Base-by-base conservation (phyloP, 2,888 invertebrate genomes). In the Lasioglossum pauxillum region DNA sequence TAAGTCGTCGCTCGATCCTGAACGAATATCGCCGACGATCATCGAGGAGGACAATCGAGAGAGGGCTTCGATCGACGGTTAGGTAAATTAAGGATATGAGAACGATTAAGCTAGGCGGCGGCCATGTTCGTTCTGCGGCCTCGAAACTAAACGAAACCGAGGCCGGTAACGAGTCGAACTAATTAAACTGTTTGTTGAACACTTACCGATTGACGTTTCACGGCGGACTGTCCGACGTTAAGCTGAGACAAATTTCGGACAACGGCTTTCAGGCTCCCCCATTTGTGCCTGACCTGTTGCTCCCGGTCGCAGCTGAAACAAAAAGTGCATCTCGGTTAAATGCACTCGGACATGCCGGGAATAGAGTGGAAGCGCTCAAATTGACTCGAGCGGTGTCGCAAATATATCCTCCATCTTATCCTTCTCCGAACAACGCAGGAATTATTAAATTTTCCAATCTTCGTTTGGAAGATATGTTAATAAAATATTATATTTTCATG, bases 221-320 rank as follows among this genome's bases (percentile, higher is more conserved):
- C n/a, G 57, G 64, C 8, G 35, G 80, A 78, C 38, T 85, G 78
- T 44, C 90, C 89, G 71, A 93, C 86, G 71, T 92, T 91, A 19
- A 94, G 90, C 19, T 93, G 87, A 75, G 94, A 92, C 76, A 93
- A 90, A 91, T 93, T 93, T 91, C 94, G 92, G 27, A 91, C 90
- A 78, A 91, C 92, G 72, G 90, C 82, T 86, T 93, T 93, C 92
- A 93, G 86, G 92, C 92, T 92, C 80, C 91, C 91, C 92, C 93
- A 94, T 93, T 92, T 93, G 90, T 93, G 92, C 87, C 90, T 92
- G 91, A 94, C 92, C 91, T 93, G 92, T 91, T 94, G 93, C 90
- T 94, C 92, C 84, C 89, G 86, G 88, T 90, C 91, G 78, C 80
- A 84, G 84, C 90, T 92, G 89, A 82, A 89, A 90, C 41, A 89